Evolutionary conservation across 1,140 invertebrate species (phyloP).

Genomic region (Diorhabda elongata): DNA sequence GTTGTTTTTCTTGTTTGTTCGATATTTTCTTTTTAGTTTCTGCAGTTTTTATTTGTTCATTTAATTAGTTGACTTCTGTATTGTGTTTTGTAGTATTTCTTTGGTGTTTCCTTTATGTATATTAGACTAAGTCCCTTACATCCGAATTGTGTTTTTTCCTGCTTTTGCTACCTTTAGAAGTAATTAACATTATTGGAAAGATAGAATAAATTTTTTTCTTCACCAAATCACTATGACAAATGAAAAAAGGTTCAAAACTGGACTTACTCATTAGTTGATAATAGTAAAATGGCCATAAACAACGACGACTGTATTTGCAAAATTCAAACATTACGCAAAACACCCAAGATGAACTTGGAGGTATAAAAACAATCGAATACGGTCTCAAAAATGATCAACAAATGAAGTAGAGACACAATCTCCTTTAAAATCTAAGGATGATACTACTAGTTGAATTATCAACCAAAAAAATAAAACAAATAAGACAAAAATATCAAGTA

Average conservation of each 20-base stretch:
- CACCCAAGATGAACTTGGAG: constrained; percentile 5
- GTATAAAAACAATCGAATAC: constrained; percentile 3
- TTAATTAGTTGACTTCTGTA: too few relatives aligned
- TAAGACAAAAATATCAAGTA: constrained; percentile 6
- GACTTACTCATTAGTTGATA: constrained; percentile 4
- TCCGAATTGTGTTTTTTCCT: too few relatives aligned
- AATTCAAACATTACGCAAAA: constrained; percentile 6
- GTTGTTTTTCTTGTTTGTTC: too few relatives aligned
- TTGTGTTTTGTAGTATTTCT: too few relatives aligned
- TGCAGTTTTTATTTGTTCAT: too few relatives aligned
- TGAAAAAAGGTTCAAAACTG: constrained; percentile 6
- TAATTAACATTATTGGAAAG: constrained; percentile 2
- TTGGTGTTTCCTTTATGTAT: too few relatives aligned
- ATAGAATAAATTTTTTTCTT: constrained; percentile 5
- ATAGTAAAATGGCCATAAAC: constrained; percentile 5
- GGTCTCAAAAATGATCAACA: constrained; percentile 1
- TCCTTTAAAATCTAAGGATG: not conserved
- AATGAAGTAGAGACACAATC: constrained; percentile 5
- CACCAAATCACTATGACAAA: constrained; percentile 5
- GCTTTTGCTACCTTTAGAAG: too few relatives aligned
- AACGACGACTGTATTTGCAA: not conserved
- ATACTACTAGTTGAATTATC: not conserved
- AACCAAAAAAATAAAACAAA: not conserved
- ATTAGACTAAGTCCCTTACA: too few relatives aligned
- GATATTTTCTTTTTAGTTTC: too few relatives aligned